Evolutionary conservation across 2,113 vertebrate species (phyloP).

Genomic region (Sylvilagus bachmani): DNA sequence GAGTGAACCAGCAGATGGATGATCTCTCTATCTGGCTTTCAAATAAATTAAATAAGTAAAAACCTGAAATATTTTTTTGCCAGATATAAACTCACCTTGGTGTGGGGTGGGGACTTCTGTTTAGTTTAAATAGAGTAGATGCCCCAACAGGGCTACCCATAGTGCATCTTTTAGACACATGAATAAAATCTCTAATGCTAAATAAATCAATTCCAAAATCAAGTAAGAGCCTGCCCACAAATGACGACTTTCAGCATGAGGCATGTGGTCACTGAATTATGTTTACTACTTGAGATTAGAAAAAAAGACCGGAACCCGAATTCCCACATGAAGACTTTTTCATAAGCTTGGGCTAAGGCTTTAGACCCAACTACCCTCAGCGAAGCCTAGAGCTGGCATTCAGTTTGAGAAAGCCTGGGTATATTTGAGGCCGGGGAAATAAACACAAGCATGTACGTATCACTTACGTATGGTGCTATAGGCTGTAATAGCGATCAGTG

Average conservation of each 20-base stretch:
- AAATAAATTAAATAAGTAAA: too few relatives aligned
- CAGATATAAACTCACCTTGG: not conserved
- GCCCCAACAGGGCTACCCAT: not conserved
- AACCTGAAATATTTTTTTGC: conserved; percentile 5
- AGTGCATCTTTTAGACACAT: conserved; percentile 42
- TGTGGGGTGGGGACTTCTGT: not conserved
- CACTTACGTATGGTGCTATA: not conserved
- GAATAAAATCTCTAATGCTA: not conserved
- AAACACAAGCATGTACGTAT: not conserved
- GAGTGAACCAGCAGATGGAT: too few relatives aligned
- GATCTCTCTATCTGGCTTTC: too few relatives aligned
- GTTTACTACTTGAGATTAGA: not conserved
- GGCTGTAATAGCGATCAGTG: not conserved
- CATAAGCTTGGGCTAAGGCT: not conserved
- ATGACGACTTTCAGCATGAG: conserved; percentile 29
- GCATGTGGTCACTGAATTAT: not conserved
- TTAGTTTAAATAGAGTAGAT: not conserved
- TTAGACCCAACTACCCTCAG: not conserved
- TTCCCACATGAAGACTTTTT: not conserved
- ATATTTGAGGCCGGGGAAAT: not conserved
- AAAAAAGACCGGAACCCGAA: not conserved
- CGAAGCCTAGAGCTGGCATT: not conserved
- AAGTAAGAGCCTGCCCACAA: not conserved
- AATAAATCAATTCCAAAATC: not conserved
- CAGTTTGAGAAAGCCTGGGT: not conserved